Base-by-base conservation (phyloP, 1,140 invertebrate genomes). In the Pectinophora gossypiella region DNA sequence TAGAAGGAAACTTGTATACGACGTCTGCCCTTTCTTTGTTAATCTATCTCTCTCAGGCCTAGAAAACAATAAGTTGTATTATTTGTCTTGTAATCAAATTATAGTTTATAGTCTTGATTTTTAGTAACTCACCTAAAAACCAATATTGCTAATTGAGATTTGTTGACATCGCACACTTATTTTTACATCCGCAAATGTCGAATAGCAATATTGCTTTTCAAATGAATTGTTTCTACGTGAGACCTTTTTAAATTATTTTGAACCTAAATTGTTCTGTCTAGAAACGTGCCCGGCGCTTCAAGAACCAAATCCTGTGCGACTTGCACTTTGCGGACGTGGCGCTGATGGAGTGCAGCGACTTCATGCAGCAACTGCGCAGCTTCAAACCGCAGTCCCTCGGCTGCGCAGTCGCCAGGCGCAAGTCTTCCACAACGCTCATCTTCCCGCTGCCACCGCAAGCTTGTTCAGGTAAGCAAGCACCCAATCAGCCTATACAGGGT, bases 301-400 rank as follows among this genome's bases (percentile, higher is more conserved):
- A 91, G 79, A 95, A 96, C 85, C 94, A 95, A 79, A 95, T 97
- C 77, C 92, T 96, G 75, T 97, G 95, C 90, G 94, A 96, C 84
- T 89, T 96, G 66, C 95, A 97, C 89, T 96, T 96, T 81, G 94
- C 95, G 68, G 96, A 98, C 93, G 95, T 98, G 59, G 94, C 95
- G 78, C 94, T 97, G 68, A 96, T 97, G 95, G 96, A 97, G 92
- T 96, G 94, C 89, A 96, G 95, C 52, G 96, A 97, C 91, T 98
- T 97, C 89, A 97, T 98, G 95, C 95, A 97, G 88, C 96, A 98
- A 89, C 91, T 98, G 74, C 92, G 96, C 68, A 95, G 95, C 89
- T 98, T 98, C 90, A 98, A 98, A 89, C 95, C 96, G 59, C 96
- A 97, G 90, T 96, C 95, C 72, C 90, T 98, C 76, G 96, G 96